These are phyloP conservation scores for Hypanus sabinus DNA, from an alignment of 2,113 vertebrate genomes.

Conservation along the genomic window DNA sequence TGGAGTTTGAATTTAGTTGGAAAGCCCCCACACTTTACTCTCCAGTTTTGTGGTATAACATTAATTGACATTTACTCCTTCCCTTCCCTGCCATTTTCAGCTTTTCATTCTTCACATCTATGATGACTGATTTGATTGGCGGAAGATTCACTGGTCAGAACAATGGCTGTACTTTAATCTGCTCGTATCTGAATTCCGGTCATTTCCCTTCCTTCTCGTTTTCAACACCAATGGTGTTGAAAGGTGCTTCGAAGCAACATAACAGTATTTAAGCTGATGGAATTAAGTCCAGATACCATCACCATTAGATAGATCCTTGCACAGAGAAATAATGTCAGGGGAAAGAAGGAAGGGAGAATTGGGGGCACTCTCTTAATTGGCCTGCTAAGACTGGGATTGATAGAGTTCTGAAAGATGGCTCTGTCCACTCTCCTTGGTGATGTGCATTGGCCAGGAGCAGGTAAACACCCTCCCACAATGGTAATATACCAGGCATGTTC, in stretches of 20 bases:
- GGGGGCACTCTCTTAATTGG: neutral
- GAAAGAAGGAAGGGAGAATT: neutral
- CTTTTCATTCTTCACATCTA: neutral
- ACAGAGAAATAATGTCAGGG: neutral
- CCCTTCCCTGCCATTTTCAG: neutral
- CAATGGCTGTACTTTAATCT: neutral
- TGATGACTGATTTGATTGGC: neutral
- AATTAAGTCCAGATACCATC: neutral
- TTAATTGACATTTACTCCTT: neutral
- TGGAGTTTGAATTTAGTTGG: neutral
- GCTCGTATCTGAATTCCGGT: neutral
- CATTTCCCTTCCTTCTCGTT: neutral
- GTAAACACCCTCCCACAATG: neutral
- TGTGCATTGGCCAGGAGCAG: neutral
- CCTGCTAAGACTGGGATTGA: neutral
- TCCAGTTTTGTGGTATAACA: neutral
- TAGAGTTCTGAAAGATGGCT: neutral
- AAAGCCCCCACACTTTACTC: neutral
- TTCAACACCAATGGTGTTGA: neutral
- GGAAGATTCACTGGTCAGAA: neutral
- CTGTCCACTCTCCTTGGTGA: neutral
- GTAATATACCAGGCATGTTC: neutral
- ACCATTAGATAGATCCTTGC: neutral
- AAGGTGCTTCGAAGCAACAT: neutral
- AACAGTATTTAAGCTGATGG: neutral